These are phyloP conservation scores for Lindbergichthys nudifrons DNA, from an alignment of 2,797 vertebrate species.

Conservation along the genomic window DNA sequence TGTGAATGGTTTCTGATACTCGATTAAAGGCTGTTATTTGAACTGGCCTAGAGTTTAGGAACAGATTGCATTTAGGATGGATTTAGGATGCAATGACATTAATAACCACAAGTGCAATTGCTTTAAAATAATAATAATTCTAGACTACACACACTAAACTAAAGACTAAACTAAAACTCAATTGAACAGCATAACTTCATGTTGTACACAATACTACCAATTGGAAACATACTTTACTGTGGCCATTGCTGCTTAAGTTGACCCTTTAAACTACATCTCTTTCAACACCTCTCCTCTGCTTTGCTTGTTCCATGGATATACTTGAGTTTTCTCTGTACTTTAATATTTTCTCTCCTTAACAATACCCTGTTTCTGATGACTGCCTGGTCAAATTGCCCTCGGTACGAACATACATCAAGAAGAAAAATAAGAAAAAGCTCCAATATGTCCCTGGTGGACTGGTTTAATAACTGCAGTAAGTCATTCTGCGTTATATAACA, in stretches of 20 bases:
- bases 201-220: neutral
- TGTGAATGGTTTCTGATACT: neutral
- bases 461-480: conserved; percentile 45
- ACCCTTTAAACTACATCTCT: too few relatives aligned
- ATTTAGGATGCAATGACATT: too few relatives aligned
- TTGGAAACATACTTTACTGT: too few relatives aligned
- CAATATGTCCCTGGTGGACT: conserved; percentile 15
- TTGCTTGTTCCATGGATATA: neutral
- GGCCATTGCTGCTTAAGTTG: neutral
- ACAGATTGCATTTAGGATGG: neutral
- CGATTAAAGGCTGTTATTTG: neutral
- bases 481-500: conserved; percentile 51
- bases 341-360: neutral
- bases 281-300: neutral
- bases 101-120: too few relatives aligned
- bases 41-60: neutral
- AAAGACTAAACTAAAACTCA: neutral
- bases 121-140: too few relatives aligned
- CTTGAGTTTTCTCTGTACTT: conserved; percentile 7
- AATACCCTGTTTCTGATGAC: neutral
- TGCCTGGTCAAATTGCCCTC: neutral
- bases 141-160: neutral
- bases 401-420: conserved; percentile 20
- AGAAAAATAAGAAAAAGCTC: conserved; percentile 6
- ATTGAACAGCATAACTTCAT: neutral